Evolutionary conservation across 2,797 vertebrate genomes (phyloP), one percentile per base, ranked within the genome.

Genomic region (Takifugu ocellatus): DNA sequence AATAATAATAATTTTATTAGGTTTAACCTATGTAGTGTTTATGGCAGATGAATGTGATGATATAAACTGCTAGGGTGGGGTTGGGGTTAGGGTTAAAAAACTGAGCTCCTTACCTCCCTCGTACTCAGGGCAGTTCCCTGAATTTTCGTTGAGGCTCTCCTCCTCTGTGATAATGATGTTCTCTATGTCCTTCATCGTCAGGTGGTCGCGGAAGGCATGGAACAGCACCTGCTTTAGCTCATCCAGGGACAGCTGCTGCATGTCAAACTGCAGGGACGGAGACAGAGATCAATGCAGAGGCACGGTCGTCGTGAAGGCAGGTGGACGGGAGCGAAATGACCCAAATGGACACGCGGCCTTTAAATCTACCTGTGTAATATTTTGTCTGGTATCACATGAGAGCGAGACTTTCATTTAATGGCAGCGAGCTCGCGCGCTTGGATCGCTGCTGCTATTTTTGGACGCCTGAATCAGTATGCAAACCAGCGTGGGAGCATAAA

Each of bases 161-260:
- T 99, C 97, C 86, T 99, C 97, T 0, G 92, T 99, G 90, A 96
- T 97, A 87, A 99, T 99, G 90, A 99, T 99, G 90, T 96, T 98
- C 87, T 99, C 97, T 0, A 99, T 99, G 92, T 99, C 96, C 91
- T 99, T 99, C 97, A 99, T 99, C 0, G 96, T 99, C 73, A 99
- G 84, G 81, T 99, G 97, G 84, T 98, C 96, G 51, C 92, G 92
- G 90, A 99, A 99, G 83, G 97, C 96, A 0, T 98, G 96, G 84
- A 99, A 99, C 66, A 99, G 91, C 82, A 99, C 96, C 86, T 98
- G 97, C 89, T 99, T 99, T 85, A 99, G 87, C 88, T 99, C 96
- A 54, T 99, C 97, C 91, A 99, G 86, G 1, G 96, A 99, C 92
- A 98, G 93, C 88, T 96, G 93, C 83, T 99, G 97, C 96, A 99